phyloP scores from a whole-genome alignment of 2,888 invertebrate genomes.

The Mesorhabditis spiculigera region DNA sequence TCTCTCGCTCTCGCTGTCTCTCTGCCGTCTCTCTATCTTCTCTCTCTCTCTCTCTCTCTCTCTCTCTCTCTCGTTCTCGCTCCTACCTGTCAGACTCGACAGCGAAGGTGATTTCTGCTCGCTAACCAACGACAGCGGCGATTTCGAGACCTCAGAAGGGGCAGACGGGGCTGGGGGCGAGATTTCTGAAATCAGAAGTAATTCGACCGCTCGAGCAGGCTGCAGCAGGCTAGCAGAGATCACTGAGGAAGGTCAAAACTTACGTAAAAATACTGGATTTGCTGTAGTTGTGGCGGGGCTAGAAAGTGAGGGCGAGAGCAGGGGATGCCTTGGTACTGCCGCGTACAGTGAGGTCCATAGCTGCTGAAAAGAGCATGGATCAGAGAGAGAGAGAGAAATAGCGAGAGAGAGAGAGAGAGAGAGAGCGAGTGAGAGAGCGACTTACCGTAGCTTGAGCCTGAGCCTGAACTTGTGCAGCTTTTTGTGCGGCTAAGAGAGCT shows the following conservation, averaged over 20 bases:
- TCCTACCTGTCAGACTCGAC: neutral
- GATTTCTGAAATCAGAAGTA: neutral
- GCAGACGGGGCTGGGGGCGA: neutral
- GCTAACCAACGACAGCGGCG: neutral
- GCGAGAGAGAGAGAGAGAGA: neutral
- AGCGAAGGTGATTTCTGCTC: neutral
- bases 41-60: no score
- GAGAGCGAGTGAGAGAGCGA: neutral
- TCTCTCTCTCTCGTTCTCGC: neutral
- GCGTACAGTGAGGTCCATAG: conserved; percentile 1
- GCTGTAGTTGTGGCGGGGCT: neutral
- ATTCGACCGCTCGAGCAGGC: neutral
- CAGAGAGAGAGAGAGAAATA: neutral
- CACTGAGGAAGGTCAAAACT: neutral
- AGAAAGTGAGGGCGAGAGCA: neutral
- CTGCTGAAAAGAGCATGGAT: neutral
- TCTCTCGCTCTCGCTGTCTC: no score
- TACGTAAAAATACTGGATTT: neutral
- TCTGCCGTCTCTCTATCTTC: no score
- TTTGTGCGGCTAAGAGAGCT: neutral
- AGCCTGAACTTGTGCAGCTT: neutral
- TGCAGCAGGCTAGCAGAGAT: no score
- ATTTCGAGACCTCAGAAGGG: neutral
- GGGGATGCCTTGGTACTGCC: neutral
- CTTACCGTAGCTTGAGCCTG: neutral